Base-by-base conservation (phyloP, 2,113 vertebrate species). In the Rhinoptilus africanus region DNA sequence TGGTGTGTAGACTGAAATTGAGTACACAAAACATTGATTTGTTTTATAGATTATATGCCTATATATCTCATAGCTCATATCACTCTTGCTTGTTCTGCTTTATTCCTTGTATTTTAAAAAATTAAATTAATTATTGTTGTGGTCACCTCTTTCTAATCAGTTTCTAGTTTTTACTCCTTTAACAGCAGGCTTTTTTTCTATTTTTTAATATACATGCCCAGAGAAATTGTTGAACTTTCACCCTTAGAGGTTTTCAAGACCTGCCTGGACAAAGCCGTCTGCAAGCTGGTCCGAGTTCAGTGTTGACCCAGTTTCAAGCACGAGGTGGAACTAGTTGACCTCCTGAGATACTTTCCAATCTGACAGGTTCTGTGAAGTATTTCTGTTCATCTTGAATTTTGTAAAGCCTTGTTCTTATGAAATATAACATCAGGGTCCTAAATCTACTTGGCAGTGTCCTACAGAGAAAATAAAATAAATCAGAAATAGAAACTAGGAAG, bases 271-370 rank as follows among this genome's bases (percentile, higher is more conserved):
- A 89, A 86, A 89, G 54, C 34, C 21, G 9, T 91, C 10, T 0
- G 2, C 72, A 47, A 47, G 13, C 71, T 91, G 48, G 34, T 90
- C n/a, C 67, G 79, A 86, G 63, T 66, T 79, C 63, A 68, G 50
- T 41, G 28, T 76, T 96, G 93, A 83, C 89, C 83, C 76, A 84
- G 15, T 93, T 92, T 81, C 56, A 78, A 78, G 60, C 16, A 20
- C 22, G 30, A 30, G 41, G 37, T 26, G 87, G 83, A 74, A 41
- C 47, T 47, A 21, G 22, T 66, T 89, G 93, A 96, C 84, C 73
- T 92, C 35, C 47, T 91, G 86, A 97, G 93, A 72, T 75, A 47
- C 80, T 91, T 95, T 67, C 51, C 60, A 67, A 60, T 37, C 89
- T 78, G 68, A 47, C 56, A 41, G 60, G 22, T 71, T 50, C 64